Evolutionary conservation across 1,140 invertebrate species (phyloP), one percentile per base, ranked within the genome.

Genomic region (Lordiphosa stackelbergi): DNA sequence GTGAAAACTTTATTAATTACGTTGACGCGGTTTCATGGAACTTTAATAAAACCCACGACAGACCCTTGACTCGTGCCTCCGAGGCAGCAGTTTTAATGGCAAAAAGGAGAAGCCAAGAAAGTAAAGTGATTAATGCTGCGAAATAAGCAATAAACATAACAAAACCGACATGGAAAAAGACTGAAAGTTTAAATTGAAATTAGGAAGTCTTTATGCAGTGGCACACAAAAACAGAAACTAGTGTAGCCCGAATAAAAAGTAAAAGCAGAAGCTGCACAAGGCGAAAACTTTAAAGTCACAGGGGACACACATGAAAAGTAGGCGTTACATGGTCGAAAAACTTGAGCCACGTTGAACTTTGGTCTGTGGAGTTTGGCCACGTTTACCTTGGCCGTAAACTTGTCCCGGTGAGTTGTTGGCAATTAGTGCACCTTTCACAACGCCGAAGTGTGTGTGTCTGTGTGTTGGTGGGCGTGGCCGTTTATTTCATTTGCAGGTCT

Each of bases 371-470:
- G 66, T 66, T 70, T 55, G 58, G 49, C 56, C 55, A 66, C 74
- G 53, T 58, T 81, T 75, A 81, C 77, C 77, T 81, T 81, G 77
- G 77, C 77, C 77, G 69, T 81, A 83, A 81, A 81, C 77, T 81
- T 81, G 77, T 55, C 38, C 77, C 71, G 56, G 68, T 66, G 77
- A 71, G 71, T 75, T 43, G 63, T 55, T 83, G 78, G 77, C 77
- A 81, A 81, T 81, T 81, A 81, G 77, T 81, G 72, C 68, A 69
- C 54, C 57, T 81, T 62, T 62, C 37, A 61, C 42, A 56, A 4
- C 45, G 28, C 43, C 36, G 4, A 35, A 43, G 11, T 41, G 13
- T 34, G 13, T 34, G 0, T 56, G 13, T 43, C 10, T 36, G 12
- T 59, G 24, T 62, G n/a, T 58, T 49, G 16, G 73, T 73, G 70